Percentiles rank a stretch among this genome's conserved stretches.
Evolutionary conservation across 1,140 invertebrate genomes (phyloP).

Genomic region (Eriosoma lanigerum): DNA sequence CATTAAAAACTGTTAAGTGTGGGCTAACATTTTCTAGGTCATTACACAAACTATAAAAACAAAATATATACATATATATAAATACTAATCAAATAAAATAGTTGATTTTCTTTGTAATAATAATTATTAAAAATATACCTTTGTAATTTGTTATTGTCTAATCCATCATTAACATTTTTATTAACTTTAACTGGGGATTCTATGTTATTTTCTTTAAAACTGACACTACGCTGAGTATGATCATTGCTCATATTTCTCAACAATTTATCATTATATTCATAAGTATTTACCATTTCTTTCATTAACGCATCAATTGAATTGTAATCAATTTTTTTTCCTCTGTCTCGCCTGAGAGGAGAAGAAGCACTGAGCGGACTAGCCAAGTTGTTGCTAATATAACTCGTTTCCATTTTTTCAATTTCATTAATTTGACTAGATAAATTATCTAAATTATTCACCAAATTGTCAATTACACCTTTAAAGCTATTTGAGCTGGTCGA

Average conservation of each 20-base stretch:
- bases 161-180: background rate
- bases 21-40: background rate
- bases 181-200: background rate
- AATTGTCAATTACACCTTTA: constrained; percentile 40
- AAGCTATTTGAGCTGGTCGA: constrained; percentile 31
- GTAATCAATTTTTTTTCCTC: constrained; percentile 10
- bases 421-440: constrained; percentile 30
- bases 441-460: constrained; percentile 32
- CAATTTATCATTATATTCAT: constrained; percentile 27
- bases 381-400: constrained; percentile 10
- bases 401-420: constrained; percentile 45
- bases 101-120: background rate
- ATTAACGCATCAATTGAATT: constrained; percentile 20
- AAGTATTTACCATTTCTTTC: constrained; percentile 32
- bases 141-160: constrained; percentile 25
- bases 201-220: constrained; percentile 17
- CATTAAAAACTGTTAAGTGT: background rate
- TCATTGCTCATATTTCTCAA: background rate
- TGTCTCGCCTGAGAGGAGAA: constrained; percentile 21
- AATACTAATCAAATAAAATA: background rate
- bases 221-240: background rate
- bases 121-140: background rate
- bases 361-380: constrained; percentile 33
- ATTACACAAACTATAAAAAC: background rate
- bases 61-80: background rate